Conservation (phyloP, 2,797 vertebrate genomes). For the Hemitrygon akajei region DNA sequence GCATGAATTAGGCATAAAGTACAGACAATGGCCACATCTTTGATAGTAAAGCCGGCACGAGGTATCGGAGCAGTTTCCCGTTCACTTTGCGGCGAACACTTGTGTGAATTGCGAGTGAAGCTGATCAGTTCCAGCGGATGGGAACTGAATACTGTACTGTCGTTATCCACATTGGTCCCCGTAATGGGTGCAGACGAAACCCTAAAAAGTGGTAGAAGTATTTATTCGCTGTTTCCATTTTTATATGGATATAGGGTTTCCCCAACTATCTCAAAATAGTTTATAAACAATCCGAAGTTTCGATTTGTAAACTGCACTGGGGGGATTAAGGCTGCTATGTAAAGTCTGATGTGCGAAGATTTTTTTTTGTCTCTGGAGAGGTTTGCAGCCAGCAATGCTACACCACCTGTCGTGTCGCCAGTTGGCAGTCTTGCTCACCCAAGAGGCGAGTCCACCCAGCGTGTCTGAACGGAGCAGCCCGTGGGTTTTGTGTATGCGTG, state of each 20-base stretch:
- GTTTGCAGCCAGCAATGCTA: slow-evolving; percentile 44
- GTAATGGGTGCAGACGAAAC: not conserved
- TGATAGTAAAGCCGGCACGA: not conserved
- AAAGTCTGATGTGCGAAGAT: slow-evolving; percentile 2
- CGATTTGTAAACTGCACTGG: not conserved
- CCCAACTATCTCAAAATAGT: too few relatives aligned
- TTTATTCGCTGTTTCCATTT: not conserved
- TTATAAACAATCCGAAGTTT: slow-evolving; percentile 8
- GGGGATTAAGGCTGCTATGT: slow-evolving; percentile 17
- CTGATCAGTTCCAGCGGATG: not conserved
- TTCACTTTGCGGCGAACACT: not conserved
- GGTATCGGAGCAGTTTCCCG: too few relatives aligned
- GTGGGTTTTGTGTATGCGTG: too few relatives aligned
- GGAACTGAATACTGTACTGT: not conserved
- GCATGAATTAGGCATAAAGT: too few relatives aligned
- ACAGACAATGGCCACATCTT: not conserved
- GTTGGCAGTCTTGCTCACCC: slow-evolving; percentile 56
- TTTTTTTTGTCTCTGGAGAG: slow-evolving; percentile 23
- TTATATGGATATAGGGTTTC: not conserved
- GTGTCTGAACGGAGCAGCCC: slow-evolving; percentile 44
- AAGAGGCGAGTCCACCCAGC: slow-evolving; percentile 44
- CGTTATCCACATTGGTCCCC: not conserved
- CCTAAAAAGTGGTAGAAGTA: not conserved
- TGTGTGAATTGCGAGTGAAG: not conserved
- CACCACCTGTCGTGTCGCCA: slow-evolving; percentile 79